Evolutionary conservation across 2,797 vertebrate genomes (phyloP).

Genomic region (Vireo griseus): DNA sequence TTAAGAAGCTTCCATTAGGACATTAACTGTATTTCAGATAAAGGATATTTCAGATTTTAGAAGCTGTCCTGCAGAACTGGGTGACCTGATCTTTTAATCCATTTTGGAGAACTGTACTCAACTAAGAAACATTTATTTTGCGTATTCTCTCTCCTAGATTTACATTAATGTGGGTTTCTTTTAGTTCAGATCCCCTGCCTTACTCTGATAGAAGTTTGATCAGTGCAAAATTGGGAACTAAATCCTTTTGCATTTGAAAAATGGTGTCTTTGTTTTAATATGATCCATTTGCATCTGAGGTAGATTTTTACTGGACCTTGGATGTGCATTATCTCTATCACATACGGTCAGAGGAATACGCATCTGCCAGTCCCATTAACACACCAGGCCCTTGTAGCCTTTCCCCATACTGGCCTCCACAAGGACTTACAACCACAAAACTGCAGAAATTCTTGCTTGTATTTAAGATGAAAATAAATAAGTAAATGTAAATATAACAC

Average conservation of each 20-base stretch:
- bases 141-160: slow-evolving; percentile 21
- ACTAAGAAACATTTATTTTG: slow-evolving; percentile 11
- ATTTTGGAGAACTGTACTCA: slow-evolving; percentile 4
- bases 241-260: slow-evolving; percentile 19
- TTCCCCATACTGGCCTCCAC: not conserved
- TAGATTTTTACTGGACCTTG: not conserved
- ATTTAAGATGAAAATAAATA: not conserved
- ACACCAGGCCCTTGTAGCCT: not conserved
- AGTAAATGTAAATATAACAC: not conserved
- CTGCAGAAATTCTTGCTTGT: not conserved
- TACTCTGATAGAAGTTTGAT: slow-evolving; percentile 31
- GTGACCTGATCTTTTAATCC: slow-evolving; percentile 26
- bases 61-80: not conserved
- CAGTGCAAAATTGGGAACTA: not conserved
- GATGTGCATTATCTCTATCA: not conserved
- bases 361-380: not conserved
- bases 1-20: not conserved
- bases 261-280: not conserved
- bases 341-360: not conserved
- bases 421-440: not conserved
- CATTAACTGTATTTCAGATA: not conserved
- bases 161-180: slow-evolving; percentile 40
- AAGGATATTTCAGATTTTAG: not conserved
- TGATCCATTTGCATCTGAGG: not conserved
- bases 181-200: slow-evolving; percentile 29